Evolutionary conservation across 2,888 invertebrate genomes (phyloP).

Genomic region (Bibio marci): DNA sequence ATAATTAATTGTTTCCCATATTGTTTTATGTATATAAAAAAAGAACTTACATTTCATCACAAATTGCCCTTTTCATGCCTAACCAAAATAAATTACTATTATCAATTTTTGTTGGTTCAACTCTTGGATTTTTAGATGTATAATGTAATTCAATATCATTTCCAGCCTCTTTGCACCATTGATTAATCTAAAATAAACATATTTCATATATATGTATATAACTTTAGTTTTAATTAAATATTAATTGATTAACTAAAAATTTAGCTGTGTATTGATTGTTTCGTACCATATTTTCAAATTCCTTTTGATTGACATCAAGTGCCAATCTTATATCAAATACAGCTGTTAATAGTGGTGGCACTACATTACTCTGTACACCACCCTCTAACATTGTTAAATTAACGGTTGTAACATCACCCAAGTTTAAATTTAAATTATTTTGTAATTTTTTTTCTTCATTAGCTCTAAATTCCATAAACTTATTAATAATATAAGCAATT

Average conservation of each 20-base stretch:
- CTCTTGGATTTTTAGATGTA: conserved; percentile 41
- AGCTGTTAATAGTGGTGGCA: conserved; percentile 51
- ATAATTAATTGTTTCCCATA: not conserved
- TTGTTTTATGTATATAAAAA: not conserved
- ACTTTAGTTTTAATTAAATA: no score
- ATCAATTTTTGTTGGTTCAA: conserved; percentile 44
- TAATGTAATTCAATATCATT: conserved; percentile 48
- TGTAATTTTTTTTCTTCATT: conserved; percentile 39
- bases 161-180: conserved; percentile 54
- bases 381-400: conserved; percentile 55
- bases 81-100: conserved; percentile 51
- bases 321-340: conserved; percentile 48
- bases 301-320: conserved; percentile 35
- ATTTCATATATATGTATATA: no score
- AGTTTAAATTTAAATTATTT: conserved; percentile 28
- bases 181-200: conserved; percentile 23
- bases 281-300: conserved; percentile 44
- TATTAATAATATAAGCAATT: conserved; percentile 46
- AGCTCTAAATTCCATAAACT: conserved; percentile 41
- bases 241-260: no score
- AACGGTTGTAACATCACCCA: conserved; percentile 58
- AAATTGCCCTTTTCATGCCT: conserved; percentile 43
- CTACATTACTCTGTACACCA: conserved; percentile 66
- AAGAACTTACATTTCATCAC: conserved; percentile 37
- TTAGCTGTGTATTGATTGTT: no score